phyloP scores from a whole-genome alignment of 2,113 vertebrate species.

The Cyphomyrus discorhynchus region DNA sequence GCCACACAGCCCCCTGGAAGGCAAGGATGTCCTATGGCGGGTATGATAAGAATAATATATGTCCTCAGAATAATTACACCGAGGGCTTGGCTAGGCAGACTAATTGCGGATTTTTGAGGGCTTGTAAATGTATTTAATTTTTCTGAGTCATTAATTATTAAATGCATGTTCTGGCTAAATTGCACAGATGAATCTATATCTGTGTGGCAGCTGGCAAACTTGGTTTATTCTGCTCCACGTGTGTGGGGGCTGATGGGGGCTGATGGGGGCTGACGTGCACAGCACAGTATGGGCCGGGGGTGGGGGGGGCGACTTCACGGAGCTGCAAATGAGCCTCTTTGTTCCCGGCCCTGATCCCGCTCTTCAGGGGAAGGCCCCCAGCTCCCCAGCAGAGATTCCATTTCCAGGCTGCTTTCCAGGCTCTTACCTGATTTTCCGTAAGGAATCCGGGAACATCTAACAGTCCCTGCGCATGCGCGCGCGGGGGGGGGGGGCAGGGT shows the following conservation, averaged over 20 bases:
- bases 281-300: background rate
- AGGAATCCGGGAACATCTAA: background rate
- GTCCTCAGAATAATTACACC: background rate
- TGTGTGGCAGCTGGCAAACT: background rate
- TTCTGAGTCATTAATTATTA: slow-evolving; percentile 5
- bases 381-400: background rate
- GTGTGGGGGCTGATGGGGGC: background rate
- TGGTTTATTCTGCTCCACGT: background rate
- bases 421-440: background rate
- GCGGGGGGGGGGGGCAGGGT: background rate
- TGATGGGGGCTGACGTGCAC: background rate
- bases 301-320: background rate
- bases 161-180: background rate
- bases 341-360: background rate
- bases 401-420: background rate
- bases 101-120: background rate
- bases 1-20: background rate
- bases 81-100: background rate
- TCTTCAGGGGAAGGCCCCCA: background rate
- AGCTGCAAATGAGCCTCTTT: background rate
- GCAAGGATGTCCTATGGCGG: background rate
- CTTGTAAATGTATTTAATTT: slow-evolving; percentile 2
- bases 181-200: slow-evolving; percentile 4
- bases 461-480: background rate
- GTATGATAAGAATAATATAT: background rate